Conservation (phyloP, 2,888 invertebrate species). For the Fragum fragum region DNA sequence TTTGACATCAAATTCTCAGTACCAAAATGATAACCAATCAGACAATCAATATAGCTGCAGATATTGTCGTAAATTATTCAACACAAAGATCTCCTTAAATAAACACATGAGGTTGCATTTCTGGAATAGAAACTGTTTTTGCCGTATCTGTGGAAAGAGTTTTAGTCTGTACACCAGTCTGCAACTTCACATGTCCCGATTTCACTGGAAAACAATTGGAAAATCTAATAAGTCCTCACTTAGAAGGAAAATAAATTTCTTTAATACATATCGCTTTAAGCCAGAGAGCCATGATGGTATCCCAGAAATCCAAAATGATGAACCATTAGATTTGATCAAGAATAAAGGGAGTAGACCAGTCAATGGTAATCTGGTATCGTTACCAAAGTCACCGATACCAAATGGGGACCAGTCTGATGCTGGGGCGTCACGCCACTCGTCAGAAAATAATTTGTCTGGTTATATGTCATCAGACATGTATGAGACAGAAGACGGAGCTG, state of each 20-base stretch:
- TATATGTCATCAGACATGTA: slow-evolving; percentile 62
- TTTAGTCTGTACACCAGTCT: slow-evolving; percentile 86
- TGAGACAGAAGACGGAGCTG: slow-evolving; percentile 58
- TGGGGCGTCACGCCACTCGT: slow-evolving; percentile 56
- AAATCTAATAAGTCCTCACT: slow-evolving; percentile 35
- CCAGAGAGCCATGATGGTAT: slow-evolving; percentile 43
- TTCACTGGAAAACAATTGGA: slow-evolving; percentile 57
- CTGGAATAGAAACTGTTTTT: slow-evolving; percentile 60
- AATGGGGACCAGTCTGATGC: slow-evolving; percentile 54
- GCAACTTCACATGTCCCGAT: slow-evolving; percentile 83
- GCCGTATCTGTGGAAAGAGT: slow-evolving; percentile 83
- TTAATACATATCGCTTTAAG: slow-evolving; percentile 42
- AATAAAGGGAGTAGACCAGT: slow-evolving; percentile 4
- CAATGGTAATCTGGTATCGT: slow-evolving; percentile 66
- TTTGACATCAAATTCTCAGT: not conserved
- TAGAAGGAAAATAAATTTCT: slow-evolving; percentile 48
- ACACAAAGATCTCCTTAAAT: slow-evolving; percentile 44
- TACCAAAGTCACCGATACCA: slow-evolving; percentile 76
- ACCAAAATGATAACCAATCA: not conserved
- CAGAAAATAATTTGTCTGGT: slow-evolving; percentile 68
- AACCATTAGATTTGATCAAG: slow-evolving; percentile 47
- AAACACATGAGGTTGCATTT: slow-evolving; percentile 59
- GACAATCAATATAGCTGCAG: slow-evolving; percentile 48
- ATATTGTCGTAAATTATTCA: slow-evolving; percentile 58
- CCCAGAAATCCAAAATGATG: slow-evolving; percentile 13